These are phyloP conservation scores for Hippoglossus stenolepis DNA, from an alignment of 2,113 vertebrate species.

Conservation along the genomic window DNA sequence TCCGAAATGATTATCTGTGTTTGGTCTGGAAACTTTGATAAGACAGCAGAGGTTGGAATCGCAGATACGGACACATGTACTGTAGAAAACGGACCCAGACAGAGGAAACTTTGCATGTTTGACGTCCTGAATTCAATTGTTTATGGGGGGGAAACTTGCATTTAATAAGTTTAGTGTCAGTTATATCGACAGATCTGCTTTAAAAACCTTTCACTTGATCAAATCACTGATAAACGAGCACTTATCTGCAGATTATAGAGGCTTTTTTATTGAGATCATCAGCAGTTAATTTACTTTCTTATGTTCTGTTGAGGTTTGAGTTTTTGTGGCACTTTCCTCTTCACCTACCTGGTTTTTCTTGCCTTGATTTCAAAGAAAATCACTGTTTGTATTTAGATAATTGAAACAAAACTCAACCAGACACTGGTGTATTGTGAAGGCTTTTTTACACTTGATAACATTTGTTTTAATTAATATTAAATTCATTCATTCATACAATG, in stretches of 20 bases:
- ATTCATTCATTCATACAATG: accelerated
- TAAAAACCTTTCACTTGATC: not conserved
- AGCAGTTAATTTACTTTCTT: too few relatives aligned
- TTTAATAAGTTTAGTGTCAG: not conserved
- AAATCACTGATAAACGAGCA: not conserved
- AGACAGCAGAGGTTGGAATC: not conserved
- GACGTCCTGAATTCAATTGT: slow-evolving; percentile 15
- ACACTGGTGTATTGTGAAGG: too few relatives aligned
- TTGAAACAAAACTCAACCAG: not conserved
- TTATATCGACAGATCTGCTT: not conserved
- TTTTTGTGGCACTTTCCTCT: not conserved
- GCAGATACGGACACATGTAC: too few relatives aligned
- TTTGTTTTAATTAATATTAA: too few relatives aligned
- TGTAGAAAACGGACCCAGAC: too few relatives aligned
- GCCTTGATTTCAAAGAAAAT: not conserved
- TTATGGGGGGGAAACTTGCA: not conserved
- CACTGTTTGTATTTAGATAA: not conserved
- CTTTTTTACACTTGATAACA: too few relatives aligned
- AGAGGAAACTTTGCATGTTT: not conserved
- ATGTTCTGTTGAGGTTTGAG: not conserved
- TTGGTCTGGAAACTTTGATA: slow-evolving; percentile 22
- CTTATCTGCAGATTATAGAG: not conserved
- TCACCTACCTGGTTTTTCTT: not conserved
- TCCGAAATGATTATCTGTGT: slow-evolving; percentile 13
- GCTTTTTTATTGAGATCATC: not conserved